Evolutionary conservation across 2,113 vertebrate genomes (phyloP).

Genomic region (Salvator merianae): DNA sequence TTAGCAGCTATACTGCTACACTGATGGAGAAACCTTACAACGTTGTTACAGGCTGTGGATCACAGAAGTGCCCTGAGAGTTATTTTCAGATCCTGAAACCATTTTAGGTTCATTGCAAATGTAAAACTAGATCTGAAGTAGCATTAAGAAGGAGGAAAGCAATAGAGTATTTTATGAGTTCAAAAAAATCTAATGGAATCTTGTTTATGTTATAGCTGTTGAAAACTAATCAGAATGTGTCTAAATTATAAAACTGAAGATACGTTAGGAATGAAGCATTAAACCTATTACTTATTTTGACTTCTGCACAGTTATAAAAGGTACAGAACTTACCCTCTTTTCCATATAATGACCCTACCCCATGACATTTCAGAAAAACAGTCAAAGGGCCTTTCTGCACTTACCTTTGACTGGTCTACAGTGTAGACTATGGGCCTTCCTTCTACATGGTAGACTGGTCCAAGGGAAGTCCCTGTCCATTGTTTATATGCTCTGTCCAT

Average conservation of each 20-base stretch:
- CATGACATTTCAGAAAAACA: too few relatives aligned
- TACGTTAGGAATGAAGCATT: too few relatives aligned
- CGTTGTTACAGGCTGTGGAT: background rate
- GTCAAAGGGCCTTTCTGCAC: too few relatives aligned
- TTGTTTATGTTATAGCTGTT: background rate
- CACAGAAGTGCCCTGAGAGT: background rate
- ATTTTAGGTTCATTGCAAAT: conserved; percentile 24
- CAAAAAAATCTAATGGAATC: conserved; percentile 8
- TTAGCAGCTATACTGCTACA: background rate
- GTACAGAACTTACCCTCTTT: too few relatives aligned
- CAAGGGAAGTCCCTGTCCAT: too few relatives aligned
- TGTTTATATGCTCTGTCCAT: too few relatives aligned
- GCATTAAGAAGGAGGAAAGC: background rate
- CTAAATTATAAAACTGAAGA: background rate
- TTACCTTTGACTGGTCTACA: too few relatives aligned
- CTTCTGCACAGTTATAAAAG: too few relatives aligned
- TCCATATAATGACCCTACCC: too few relatives aligned
- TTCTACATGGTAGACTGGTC: too few relatives aligned
- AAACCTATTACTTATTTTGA: too few relatives aligned
- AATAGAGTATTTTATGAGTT: background rate
- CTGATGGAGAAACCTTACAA: conserved; percentile 8
- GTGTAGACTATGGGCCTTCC: too few relatives aligned
- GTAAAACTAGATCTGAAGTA: conserved; percentile 17
- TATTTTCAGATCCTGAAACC: conserved; percentile 7
- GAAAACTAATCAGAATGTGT: background rate